Base-by-base conservation (phyloP, 1,140 invertebrate genomes). In the Hycleus phaleratus region DNA sequence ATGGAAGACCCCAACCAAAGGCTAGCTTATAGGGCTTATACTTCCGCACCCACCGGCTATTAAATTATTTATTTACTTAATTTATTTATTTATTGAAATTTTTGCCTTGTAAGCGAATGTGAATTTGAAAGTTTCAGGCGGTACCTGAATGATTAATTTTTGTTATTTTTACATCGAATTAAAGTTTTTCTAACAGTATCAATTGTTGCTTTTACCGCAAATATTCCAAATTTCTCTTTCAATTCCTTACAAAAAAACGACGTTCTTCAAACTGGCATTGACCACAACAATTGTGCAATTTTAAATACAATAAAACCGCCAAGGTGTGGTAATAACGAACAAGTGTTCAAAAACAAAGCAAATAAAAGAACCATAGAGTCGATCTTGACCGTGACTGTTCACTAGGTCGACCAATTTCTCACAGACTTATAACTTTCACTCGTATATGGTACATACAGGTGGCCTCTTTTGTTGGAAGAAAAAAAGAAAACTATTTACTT, bases 361-460 rank as follows among this genome's bases (percentile, higher is more conserved):
- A 11, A 32, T 5, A 32, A 32, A 32, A 32, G 7, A 32, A 7
- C 32, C 32, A 32, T 32, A 32, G 4, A 32, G 32, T 49, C 38
- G 48, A 49, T 49, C 48, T 49, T 49, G 50, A 45, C 50, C 50
- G 43, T 44, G 12, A 39, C 12, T 25, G 6, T 18, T 44, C 50
- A 43, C 40, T 52, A 57, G 55, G 55, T 57, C 55, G 44, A 5
- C 10, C 32, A 5, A 43, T 49, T 57, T 57, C 55, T 43, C 55
- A 57, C 47, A 57, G 7, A 46, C 26, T 46, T 45, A 42, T 44
- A 53, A 53, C 51, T 53, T 53, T 53, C 51, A 38, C 51, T 53
- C 18, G 8, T 18, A 53, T 53, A 45, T 53, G 26, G 51, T 46
- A 45, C 40, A 53, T 79, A 79, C 12, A 81, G 76, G 68, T 82